Conservation (phyloP, 2,797 vertebrate species). For the Eleutherodactylus coqui region DNA sequence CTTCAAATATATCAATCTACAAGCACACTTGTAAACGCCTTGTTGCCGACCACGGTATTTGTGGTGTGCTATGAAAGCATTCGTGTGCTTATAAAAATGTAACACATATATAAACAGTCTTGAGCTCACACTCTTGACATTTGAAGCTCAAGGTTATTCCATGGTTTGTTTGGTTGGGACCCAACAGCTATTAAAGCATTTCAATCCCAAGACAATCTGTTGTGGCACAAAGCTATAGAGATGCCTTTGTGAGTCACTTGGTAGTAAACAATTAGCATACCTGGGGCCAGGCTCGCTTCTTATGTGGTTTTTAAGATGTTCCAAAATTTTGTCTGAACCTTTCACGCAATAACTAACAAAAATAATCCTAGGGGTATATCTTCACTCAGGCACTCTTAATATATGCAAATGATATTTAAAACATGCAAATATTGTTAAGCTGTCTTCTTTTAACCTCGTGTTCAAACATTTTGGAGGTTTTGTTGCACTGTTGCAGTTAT, state of each 20-base stretch:
- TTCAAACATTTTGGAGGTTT: conserved; percentile 2
- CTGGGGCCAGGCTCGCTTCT: neutral
- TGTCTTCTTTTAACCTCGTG: conserved; percentile 29
- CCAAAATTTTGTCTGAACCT: conserved; percentile 25
- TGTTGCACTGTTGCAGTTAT: neutral
- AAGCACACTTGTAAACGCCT: conserved; percentile 44
- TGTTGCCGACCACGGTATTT: conserved; percentile 42
- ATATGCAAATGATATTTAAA: conserved; percentile 39
- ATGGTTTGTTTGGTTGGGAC: conserved; percentile 39
- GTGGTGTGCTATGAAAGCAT: conserved; percentile 60
- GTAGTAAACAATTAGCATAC: conserved; percentile 52
- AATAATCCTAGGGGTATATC: neutral
- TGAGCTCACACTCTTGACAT: conserved; percentile 55
- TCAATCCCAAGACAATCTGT: conserved; percentile 52
- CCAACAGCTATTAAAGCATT: conserved; percentile 62
- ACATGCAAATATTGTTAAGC: conserved; percentile 16
- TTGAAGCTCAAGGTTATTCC: conserved; percentile 66
- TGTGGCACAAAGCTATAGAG: conserved; percentile 2
- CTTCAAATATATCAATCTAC: conserved; percentile 40
- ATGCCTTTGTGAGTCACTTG: neutral
- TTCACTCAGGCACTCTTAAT: conserved; percentile 26
- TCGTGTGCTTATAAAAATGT: conserved; percentile 62
- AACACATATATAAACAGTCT: conserved; percentile 54
- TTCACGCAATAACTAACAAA: conserved; percentile 14
- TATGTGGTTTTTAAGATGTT: conserved; percentile 1